Evolutionary conservation across 2,797 vertebrate species (phyloP).

Genomic region (Ptychadena robeensis): DNA sequence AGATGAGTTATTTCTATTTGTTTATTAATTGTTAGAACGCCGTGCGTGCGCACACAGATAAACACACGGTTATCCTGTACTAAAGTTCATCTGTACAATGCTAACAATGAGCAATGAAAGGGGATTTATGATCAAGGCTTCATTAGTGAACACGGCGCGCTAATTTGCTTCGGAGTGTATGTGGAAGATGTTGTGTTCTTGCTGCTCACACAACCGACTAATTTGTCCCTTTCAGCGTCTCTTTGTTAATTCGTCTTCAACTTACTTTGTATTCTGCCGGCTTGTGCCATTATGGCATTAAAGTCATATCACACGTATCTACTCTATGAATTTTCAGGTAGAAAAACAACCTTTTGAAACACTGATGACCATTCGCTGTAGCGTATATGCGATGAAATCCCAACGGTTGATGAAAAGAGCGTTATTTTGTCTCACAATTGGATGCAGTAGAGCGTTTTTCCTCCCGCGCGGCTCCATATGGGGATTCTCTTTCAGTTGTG

Average conservation of each 20-base stretch:
- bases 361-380: background rate
- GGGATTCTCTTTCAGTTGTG: background rate
- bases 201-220: background rate
- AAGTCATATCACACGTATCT: background rate
- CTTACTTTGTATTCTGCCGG: background rate
- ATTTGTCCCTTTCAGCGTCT: background rate
- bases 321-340: background rate
- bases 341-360: background rate
- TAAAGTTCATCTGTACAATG: background rate
- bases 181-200: background rate
- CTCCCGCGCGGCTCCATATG: background rate
- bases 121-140: background rate
- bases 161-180: background rate
- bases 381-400: background rate
- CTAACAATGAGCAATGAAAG: background rate
- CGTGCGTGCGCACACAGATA: background rate
- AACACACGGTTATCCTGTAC: background rate
- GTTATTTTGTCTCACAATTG: background rate
- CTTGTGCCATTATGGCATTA: background rate
- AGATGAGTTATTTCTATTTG: no score
- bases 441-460: background rate
- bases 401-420: background rate
- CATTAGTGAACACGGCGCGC: no score
- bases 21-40: no score
- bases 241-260: background rate